A percentile compares a stretch with the other conserved stretches of the same genome.
Conservation (phyloP, 2,797 vertebrate genomes). For the Sebastes steindachneri region DNA sequence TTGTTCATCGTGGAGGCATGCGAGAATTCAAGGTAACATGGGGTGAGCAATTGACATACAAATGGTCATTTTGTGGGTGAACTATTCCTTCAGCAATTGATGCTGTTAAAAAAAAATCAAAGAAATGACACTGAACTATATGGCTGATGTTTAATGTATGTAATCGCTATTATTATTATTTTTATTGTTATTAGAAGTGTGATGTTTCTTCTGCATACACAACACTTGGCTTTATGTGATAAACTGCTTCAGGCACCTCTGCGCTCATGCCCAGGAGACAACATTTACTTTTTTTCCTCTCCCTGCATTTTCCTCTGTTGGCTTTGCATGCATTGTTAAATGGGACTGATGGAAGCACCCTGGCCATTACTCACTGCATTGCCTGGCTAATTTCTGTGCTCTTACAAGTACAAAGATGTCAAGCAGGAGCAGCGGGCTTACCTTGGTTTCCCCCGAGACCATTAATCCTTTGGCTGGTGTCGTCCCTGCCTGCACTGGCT, state of each 20-base stretch:
- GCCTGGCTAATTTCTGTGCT: conserved; percentile 87
- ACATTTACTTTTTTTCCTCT: conserved; percentile 54
- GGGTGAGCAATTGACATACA: neutral
- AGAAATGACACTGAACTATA: neutral
- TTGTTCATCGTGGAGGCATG: neutral
- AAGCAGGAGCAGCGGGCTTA: conserved; percentile 84
- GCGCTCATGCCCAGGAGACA: conserved; percentile 59
- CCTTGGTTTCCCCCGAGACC: conserved; percentile 82
- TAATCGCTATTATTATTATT: neutral
- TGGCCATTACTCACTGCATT: conserved; percentile 83
- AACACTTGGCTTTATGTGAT: conserved; percentile 41
- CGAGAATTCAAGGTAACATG: neutral
- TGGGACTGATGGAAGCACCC: conserved; percentile 82
- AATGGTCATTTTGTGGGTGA: neutral
- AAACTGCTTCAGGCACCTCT: conserved; percentile 57
- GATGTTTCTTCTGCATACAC: conserved; percentile 39
- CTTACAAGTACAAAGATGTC: conserved; percentile 89
- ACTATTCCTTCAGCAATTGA: neutral
- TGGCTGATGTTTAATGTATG: conserved; percentile 2
- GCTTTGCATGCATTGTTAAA: conserved; percentile 86
- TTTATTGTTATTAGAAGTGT: neutral
- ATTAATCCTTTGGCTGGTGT: conserved; percentile 86
- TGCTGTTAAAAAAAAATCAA: neutral
- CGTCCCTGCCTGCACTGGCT: conserved; percentile 70
- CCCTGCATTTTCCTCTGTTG: conserved; percentile 53